These are phyloP conservation scores for Smutsia gigantea DNA, from an alignment of 2,797 vertebrate species.

Conservation along the genomic window DNA sequence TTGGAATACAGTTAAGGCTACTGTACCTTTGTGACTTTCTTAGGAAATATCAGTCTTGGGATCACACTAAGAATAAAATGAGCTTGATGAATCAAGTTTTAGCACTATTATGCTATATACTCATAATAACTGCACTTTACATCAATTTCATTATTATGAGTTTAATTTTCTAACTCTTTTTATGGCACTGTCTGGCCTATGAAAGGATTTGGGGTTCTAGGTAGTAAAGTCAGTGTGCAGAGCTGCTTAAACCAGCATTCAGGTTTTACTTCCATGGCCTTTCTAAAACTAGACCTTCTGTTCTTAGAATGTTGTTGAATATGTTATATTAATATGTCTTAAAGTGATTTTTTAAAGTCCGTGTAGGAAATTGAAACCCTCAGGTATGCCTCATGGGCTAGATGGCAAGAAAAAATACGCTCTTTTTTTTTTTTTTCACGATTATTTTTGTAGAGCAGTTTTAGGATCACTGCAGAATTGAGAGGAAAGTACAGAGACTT, in stretches of 20 bases:
- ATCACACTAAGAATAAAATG: conserved; percentile 59
- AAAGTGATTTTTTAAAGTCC: not conserved
- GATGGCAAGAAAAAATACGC: not conserved
- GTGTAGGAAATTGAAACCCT: not conserved
- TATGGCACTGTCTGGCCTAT: not conserved
- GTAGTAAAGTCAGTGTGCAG: not conserved
- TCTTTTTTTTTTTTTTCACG: not conserved
- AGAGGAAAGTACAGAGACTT: not conserved
- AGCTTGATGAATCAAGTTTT: conserved; percentile 65
- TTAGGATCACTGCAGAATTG: not conserved
- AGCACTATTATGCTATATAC: not conserved
- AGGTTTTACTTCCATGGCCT: not conserved
- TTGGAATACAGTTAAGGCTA: conserved; percentile 13
- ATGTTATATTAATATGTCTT: not conserved
- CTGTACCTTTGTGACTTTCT: conserved; percentile 52
- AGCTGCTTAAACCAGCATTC: not conserved
- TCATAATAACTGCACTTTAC: not conserved
- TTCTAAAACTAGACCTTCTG: not conserved
- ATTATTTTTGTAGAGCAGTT: not conserved
- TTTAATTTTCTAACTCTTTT: conserved; percentile 54
- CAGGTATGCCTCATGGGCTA: not conserved
- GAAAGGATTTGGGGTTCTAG: not conserved
- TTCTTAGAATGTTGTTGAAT: not conserved
- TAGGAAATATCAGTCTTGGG: conserved; percentile 59
- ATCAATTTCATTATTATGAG: conserved; percentile 49